Base-by-base conservation (phyloP, 2,888 invertebrate genomes). In the Osedax frankpressi region DNA sequence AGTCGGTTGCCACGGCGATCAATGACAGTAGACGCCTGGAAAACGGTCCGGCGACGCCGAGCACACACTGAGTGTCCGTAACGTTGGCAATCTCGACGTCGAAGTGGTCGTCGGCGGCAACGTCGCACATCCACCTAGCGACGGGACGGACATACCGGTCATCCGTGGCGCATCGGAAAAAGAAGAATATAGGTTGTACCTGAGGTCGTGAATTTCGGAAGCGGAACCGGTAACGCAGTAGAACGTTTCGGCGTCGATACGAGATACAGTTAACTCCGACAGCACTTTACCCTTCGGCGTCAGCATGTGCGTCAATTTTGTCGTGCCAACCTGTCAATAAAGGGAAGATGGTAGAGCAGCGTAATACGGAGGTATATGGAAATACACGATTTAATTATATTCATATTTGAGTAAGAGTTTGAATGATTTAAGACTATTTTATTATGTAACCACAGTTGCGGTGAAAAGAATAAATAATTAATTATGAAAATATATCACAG, bases 201-300 rank as follows among this genome's bases (percentile, higher is more conserved):
- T 84, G 73, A 86, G 78, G 78, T 86, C 86, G 74, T 86, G 83
- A 25, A 83, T 76, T 76, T 86, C 86, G 11, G 84, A 81, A 30
- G 82, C 83, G n/a, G 84, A 82, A 25, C 85, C 85, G 1, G 85
- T 85, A 72, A 86, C 78, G 28, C 84, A 78, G 71, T 85, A 80
- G 80, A 81, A 86, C 1, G 80, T 77, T 14, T 83, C 78, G 28
- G 78, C 74, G 3, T 71, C 79, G 62, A 83, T 76, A 59, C 81
- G 79, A 67, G 85, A 83, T 19, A 85, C 80, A 29, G 85, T 85
- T 71, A 85, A 76, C 71, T 85, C 85, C 2, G 83, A 83, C 76
- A 84, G 83, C 1, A 86, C 82, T 19, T 79, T 80, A 1, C 85
- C 86, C 6, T 77, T 78, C 1, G 82, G 80, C 1, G 85, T 84